Evolutionary conservation across 1,140 invertebrate genomes (phyloP).

Genomic region (Plodia interpunctella): DNA sequence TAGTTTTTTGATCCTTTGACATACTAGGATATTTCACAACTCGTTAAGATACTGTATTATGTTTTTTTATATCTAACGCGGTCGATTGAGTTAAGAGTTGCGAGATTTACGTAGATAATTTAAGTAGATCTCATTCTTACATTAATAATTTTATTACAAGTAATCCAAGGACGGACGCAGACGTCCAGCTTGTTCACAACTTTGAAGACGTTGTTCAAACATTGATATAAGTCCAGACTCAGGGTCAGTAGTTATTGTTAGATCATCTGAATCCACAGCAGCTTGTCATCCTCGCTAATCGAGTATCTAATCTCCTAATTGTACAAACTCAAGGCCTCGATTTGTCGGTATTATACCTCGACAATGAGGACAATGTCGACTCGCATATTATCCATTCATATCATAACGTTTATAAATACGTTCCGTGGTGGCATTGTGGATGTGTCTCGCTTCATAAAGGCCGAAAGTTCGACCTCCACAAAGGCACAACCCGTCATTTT

Average conservation of each 20-base stretch:
- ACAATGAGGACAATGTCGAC: slow-evolving; percentile 38
- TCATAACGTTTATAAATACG: slow-evolving; percentile 71
- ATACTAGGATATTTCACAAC: too few species aligned
- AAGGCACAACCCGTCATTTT: slow-evolving; percentile 70
- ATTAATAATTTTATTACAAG: too few species aligned
- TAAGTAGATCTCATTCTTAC: too few species aligned
- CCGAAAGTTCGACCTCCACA: slow-evolving; percentile 44
- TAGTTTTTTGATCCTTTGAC: too few species aligned
- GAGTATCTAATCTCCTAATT: slow-evolving; percentile 58
- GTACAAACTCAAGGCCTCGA: slow-evolving; percentile 56
- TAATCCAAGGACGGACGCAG: too few species aligned
- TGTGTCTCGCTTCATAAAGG: slow-evolving; percentile 54
- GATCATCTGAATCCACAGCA: not conserved
- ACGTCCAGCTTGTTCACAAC: not conserved
- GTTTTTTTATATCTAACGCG: too few species aligned
- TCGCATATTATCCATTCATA: slow-evolving; percentile 67
- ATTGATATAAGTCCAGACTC: not conserved
- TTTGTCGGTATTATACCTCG: slow-evolving; percentile 37
- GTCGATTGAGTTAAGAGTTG: too few species aligned
- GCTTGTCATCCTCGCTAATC: slow-evolving; percentile 27
- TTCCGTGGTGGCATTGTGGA: slow-evolving; percentile 61
- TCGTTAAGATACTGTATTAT: too few species aligned
- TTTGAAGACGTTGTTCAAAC: not conserved
- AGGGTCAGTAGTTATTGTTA: not conserved
- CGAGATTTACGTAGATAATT: too few species aligned